Percentiles rank a stretch among this genome's conserved stretches.
Evolutionary conservation across 2,888 invertebrate genomes (phyloP).

Genomic region (Gymnoscelis rufifasciata): DNA sequence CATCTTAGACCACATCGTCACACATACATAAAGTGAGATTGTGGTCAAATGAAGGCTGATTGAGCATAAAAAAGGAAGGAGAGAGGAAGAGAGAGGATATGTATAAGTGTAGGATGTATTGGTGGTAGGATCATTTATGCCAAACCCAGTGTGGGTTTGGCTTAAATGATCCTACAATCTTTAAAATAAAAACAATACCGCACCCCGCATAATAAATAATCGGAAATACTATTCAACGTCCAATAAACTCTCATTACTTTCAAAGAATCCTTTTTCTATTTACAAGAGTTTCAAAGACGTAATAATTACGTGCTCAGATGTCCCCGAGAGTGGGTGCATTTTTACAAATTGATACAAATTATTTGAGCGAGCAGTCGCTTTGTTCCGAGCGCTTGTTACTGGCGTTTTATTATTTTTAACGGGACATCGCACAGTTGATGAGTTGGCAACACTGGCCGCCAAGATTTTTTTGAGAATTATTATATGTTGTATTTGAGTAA

Average conservation of each 20-base stretch:
- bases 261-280: conserved; percentile 15
- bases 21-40: too few relatives aligned
- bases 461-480: too few relatives aligned
- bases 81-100: too few relatives aligned
- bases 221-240: not conserved
- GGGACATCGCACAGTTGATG: conserved; percentile 34
- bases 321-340: conserved; percentile 59
- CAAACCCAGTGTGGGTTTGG: too few relatives aligned
- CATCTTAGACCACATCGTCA: too few relatives aligned
- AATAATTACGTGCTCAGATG: conserved; percentile 64
- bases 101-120: too few relatives aligned
- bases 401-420: conserved; percentile 75
- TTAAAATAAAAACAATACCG: too few relatives aligned
- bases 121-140: too few relatives aligned
- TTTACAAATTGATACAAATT: conserved; percentile 80
- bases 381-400: conserved; percentile 78
- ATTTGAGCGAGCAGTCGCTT: conserved; percentile 77
- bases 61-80: too few relatives aligned
- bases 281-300: conserved; percentile 30
- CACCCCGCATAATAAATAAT: not conserved
- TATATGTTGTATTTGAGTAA: too few relatives aligned
- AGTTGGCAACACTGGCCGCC: not conserved
- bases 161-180: too few relatives aligned
- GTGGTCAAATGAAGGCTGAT: too few relatives aligned
- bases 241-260: not conserved